Evolutionary conservation across 2,113 vertebrate genomes (phyloP), one percentile per base, ranked within the genome.

Genomic region (Anarrhichthys ocellatus): DNA sequence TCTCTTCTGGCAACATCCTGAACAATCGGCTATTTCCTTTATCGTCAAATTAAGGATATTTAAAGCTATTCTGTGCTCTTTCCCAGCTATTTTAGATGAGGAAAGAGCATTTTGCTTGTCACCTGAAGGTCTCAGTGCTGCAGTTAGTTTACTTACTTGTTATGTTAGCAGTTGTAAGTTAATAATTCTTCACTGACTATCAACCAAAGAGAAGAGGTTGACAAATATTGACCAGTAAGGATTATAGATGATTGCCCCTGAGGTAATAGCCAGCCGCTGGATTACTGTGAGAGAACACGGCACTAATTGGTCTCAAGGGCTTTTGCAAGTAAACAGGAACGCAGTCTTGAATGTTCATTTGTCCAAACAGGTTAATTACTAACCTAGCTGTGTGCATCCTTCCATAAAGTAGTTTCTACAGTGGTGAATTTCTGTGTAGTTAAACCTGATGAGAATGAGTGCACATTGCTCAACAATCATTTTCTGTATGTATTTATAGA

Each of bases 231-330:
- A 93, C 78, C 9, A 70, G 66, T 69, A n/a, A 65, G 27, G 74
- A 81, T 75, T 83, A 85, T 80, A 84, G 70, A 88, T 67, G 83
- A 84, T 68, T 1, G 38, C 73, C 83, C 80, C 71, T 3, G 85
- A 81, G 84, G 82, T 70, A 14, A 72, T 80, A 87, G 76, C 72
- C 79, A 79, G 58, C 59, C 59, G 66, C 44, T 68, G 70, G 81
- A 78, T 84, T 87, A 82, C 76, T 66, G 64, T 59, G 85, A 76
- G 86, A 83, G 72, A 85, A 64, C 85, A 83, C 42, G 34, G 67
- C 65, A 61, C 69, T 94, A 93, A 93, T 93, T 93, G 79, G 90
- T 84, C 91, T 91, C 89, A 0, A 58, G 90, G 85, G 91, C 32
- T 77, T 81, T 61, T 88, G 54, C 64, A 80, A 88, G 87, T 85